Evolutionary conservation across 2,113 vertebrate species (phyloP), one percentile per base, ranked within the genome.

Genomic region (Abramis brama): DNA sequence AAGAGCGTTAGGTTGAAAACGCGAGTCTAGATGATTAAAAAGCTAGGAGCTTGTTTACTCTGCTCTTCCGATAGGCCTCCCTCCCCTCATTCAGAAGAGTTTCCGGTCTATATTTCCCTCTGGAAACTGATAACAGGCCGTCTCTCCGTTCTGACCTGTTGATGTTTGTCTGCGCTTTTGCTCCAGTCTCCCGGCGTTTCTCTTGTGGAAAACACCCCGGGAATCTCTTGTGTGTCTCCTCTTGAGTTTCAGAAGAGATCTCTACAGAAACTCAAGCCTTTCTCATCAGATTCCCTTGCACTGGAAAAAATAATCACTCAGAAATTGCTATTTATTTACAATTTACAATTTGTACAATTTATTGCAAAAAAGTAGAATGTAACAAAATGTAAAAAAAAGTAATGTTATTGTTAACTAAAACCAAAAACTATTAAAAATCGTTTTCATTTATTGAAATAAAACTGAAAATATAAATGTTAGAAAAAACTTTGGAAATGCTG

Each of bases 1-100:
- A 96, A 96, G 94, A 50, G 85, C 55, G 91, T 90, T 82, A 90
- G 92, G 92, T 90, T 92, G 88, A 70, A 91, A 95, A 94, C 92
- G 93, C 95, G 93, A 95, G 93, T 91, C 84, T 91, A 88, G 92
- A 93, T 94, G 94, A 95, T 96, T 96, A 95, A 94, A 94, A 91
- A 90, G 27, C 27, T 30, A 30, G 78, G 89, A 91, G 91, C 88
- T 89, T 96, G 94, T 96, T 96, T 96, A 96, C 93, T 93, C 92
- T 93, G 91, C 84, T 87, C 93, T 95, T 96, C 94, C 94, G 93
- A 95, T 93, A 92, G 87, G 88, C 89, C 86, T 91, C 90, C 90
- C 75, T 62, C 92, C 94, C 92, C 91, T 92, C 85, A 68, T 90
- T 88, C 87, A 86, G 87, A 90, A 91, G 90, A 92, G 92, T 91